Percentiles rank a stretch among this genome's conserved stretches.
Conservation (phyloP, 1,140 invertebrate genomes). For the Atta texana region DNA sequence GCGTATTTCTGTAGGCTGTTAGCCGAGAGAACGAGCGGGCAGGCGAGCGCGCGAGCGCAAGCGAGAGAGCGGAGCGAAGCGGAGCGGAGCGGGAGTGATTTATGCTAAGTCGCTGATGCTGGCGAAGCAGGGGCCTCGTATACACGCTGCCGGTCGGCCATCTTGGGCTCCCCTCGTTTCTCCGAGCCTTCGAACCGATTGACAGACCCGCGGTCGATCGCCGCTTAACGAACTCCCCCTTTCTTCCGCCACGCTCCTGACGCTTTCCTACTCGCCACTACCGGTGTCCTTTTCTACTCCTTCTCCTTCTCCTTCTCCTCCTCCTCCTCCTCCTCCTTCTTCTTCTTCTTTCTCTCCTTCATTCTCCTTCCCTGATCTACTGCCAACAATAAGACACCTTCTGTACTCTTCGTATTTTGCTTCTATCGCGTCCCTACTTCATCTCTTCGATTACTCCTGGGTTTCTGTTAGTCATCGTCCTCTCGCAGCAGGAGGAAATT, state of each 20-base stretch:
- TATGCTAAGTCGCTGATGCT: conserved; percentile 78
- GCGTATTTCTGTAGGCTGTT: conserved; percentile 70
- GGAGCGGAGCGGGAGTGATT: conserved; percentile 77
- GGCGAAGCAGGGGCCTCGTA: conserved; percentile 74
- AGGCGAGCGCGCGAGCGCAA: conserved; percentile 20
- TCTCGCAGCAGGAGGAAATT: conserved; percentile 60
- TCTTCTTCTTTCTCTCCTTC: neutral
- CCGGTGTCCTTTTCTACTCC: conserved; percentile 37
- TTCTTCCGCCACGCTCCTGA: conserved; percentile 61
- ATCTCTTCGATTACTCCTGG: conserved; percentile 24
- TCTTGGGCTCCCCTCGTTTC: conserved; percentile 76
- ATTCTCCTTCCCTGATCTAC: neutral
- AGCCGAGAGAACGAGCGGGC: conserved; percentile 60
- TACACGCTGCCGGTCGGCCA: conserved; percentile 74
- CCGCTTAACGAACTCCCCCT: conserved; percentile 72
- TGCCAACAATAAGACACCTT: conserved; percentile 54
- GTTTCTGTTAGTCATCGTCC: conserved; percentile 60
- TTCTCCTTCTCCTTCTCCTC: neutral
- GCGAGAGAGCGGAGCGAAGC: conserved; percentile 57
- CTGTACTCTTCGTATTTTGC: conserved; percentile 43
- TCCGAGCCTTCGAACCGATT: conserved; percentile 73
- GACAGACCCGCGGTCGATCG: conserved; percentile 73
- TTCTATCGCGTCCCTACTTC: conserved; percentile 34
- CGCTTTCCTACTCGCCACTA: conserved; percentile 54
- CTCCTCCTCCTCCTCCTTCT: neutral